These are phyloP conservation scores for Epinephelus moara DNA, from an alignment of 2,113 vertebrate species.

Conservation along the genomic window DNA sequence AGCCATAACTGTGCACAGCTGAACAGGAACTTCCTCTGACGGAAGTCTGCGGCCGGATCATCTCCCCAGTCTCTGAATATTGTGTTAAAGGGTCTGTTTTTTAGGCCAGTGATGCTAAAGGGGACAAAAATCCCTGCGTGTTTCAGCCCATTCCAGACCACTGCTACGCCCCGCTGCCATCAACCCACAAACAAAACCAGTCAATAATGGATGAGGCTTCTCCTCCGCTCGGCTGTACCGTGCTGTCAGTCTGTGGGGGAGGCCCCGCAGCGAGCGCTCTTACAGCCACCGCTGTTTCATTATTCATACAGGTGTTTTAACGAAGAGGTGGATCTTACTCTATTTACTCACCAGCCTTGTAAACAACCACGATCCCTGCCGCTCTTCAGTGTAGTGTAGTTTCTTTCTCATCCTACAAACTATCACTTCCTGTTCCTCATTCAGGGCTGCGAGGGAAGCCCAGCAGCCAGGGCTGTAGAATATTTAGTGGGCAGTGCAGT, in stretches of 20 bases:
- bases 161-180: conserved; percentile 36
- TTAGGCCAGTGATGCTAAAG: conserved; percentile 41
- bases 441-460: conserved; percentile 34
- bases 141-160: conserved; percentile 37
- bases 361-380: conserved; percentile 34
- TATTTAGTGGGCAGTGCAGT: conserved; percentile 62
- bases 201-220: conserved; percentile 81
- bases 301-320: conserved; percentile 77
- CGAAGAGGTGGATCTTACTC: conserved; percentile 52
- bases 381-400: conserved; percentile 15
- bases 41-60: conserved; percentile 23
- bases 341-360: conserved; percentile 47
- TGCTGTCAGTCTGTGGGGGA: conserved; percentile 61
- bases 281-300: conserved; percentile 75
- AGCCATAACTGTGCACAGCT: background rate
- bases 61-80: conserved; percentile 3
- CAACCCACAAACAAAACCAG: conserved; percentile 59
- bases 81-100: conserved; percentile 25
- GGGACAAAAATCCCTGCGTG: conserved; percentile 31
- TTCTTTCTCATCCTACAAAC: background rate
- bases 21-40: conserved; percentile 10
- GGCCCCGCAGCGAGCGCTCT: conserved; percentile 56
- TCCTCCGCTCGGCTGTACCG: conserved; percentile 37
- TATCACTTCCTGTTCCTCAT: background rate
- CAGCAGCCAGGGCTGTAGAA: conserved; percentile 14